phyloP scores from a whole-genome alignment of 2,113 vertebrate genomes.

The Pterocles orientalis region DNA sequence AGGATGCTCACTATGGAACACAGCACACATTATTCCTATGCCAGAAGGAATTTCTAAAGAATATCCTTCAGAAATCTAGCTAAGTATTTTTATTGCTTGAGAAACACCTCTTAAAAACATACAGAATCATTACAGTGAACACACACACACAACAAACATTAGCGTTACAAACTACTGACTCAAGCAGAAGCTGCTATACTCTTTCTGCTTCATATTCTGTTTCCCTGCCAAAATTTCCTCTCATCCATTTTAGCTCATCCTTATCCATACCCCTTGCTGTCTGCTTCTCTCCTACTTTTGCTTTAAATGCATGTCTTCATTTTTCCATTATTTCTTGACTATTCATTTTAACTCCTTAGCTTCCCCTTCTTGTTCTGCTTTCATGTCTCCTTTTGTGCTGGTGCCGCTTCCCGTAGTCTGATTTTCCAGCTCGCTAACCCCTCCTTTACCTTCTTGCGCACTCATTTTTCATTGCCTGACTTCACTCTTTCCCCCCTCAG shows the following conservation, averaged over 20 bases:
- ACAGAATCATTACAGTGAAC: background rate
- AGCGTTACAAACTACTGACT: background rate
- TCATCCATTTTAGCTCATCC: background rate
- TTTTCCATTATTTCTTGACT: background rate
- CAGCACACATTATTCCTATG: background rate
- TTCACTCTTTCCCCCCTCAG: background rate
- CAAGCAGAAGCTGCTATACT: background rate
- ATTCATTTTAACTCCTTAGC: background rate
- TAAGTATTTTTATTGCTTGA: background rate
- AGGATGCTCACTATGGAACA: background rate
- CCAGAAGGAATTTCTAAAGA: background rate
- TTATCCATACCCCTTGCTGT: background rate
- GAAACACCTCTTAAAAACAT: background rate
- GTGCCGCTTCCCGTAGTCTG: background rate
- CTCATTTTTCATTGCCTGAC: background rate
- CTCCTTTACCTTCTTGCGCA: background rate
- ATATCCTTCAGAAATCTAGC: background rate
- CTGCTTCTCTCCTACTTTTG: background rate
- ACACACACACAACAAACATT: background rate
- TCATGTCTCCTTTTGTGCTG: background rate
- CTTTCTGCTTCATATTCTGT: background rate
- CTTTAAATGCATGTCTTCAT: background rate
- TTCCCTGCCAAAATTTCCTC: background rate
- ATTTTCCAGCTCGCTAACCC: background rate
- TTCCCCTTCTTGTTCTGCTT: slow-evolving; percentile 22